These are phyloP conservation scores for Pterocles orientalis DNA, from an alignment of 2,113 vertebrate genomes.

Conservation along the genomic window DNA sequence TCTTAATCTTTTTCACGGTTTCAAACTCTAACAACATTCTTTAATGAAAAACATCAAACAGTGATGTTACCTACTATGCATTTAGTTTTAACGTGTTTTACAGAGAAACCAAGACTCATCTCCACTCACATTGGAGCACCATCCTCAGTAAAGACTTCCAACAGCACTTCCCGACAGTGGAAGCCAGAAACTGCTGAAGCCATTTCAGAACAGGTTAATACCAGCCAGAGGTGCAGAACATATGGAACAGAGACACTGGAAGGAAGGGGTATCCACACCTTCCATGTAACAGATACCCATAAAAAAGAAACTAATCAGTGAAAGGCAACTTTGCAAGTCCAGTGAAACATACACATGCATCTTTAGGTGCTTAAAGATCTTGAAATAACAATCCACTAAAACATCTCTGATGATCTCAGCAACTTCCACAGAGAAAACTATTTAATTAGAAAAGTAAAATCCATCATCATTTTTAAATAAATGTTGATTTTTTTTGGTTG, in stretches of 20 bases:
- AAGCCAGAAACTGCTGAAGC: neutral
- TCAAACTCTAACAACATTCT: neutral
- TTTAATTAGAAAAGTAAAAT: neutral
- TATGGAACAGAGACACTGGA: neutral
- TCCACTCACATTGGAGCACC: neutral
- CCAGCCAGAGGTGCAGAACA: neutral
- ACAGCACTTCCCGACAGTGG: neutral
- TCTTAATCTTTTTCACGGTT: neutral
- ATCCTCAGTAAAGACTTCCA: neutral
- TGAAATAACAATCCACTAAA: neutral
- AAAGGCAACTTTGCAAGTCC: neutral
- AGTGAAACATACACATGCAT: rapidly evolving
- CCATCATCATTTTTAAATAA: neutral
- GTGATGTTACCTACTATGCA: rapidly evolving
- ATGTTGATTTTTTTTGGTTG: neutral
- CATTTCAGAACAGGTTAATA: neutral
- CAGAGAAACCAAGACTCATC: neutral
- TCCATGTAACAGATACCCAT: neutral
- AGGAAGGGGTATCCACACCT: neutral
- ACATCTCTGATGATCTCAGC: neutral
- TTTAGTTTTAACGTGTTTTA: neutral
- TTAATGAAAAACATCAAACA: neutral
- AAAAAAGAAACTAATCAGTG: neutral
- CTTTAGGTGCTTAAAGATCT: neutral
- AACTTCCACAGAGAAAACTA: neutral